Conservation (phyloP, 2,888 invertebrate genomes). For the Mesorhabditis sp. region DNA sequence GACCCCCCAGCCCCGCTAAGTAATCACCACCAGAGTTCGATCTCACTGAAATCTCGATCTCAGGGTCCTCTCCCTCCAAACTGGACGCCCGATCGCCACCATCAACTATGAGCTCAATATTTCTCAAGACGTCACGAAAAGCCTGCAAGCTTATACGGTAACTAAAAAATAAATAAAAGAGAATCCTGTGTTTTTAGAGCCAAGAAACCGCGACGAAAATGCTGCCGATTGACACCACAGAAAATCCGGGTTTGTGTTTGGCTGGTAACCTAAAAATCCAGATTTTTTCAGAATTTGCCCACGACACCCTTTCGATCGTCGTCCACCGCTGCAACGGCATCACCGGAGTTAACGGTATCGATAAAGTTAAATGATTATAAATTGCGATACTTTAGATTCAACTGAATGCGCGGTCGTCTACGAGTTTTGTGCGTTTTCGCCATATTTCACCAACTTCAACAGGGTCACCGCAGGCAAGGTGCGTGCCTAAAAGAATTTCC, state of each 20-base stretch:
- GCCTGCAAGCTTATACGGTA: background rate
- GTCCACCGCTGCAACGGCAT: constrained; percentile 23
- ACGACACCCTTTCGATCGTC: constrained; percentile 29
- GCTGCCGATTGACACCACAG: constrained; percentile 20
- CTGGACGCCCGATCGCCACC: background rate
- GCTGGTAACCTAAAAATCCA: background rate
- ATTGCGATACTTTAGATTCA: constrained; percentile 15
- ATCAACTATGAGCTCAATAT: background rate
- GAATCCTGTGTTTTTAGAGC: constrained; percentile 24
- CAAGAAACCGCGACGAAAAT: constrained; percentile 27
- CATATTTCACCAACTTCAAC: constrained; percentile 33
- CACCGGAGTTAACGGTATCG: constrained; percentile 21
- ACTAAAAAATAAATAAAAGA: background rate
- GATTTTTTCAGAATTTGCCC: constrained; percentile 7
- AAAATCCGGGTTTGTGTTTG: background rate
- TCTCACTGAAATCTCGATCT: background rate
- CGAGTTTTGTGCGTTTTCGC: constrained; percentile 35
- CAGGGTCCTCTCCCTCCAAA: background rate
- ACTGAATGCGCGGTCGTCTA: constrained; percentile 29
- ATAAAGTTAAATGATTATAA: constrained; percentile 10
- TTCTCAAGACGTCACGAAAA: background rate
- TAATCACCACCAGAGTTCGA: no score
- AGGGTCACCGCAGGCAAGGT: constrained; percentile 15
- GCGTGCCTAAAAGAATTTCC: constrained; percentile 15
- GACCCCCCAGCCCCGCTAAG: no score